Evolutionary conservation across 92 coral and sea anemone species (phyloP), one percentile per base, ranked within the genome.

Genomic region (Epizoanthus stellaris): DNA sequence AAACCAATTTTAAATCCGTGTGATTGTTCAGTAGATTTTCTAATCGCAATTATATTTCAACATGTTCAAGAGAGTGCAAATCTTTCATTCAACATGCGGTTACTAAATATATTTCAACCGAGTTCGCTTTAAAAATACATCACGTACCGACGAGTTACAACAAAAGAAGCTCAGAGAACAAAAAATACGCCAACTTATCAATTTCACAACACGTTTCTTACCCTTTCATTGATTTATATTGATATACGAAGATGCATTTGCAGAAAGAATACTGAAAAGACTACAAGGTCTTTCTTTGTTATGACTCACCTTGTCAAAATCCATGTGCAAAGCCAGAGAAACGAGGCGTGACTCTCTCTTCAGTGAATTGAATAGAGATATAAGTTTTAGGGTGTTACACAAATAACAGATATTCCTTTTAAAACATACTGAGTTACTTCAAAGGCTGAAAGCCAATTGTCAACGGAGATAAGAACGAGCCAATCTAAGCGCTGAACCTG

Each of bases 381-480:
- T 38, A 9, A 34, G 52, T 38, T 68, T 13, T 43, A 13, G 52
- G 9, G 19, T 2, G 20, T 42, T 59, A 10, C 17, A 13, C 3
- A 15, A 40, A 0, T 30, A 30, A 43, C 8, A 57, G 17, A 59
- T 54, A 76, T 6, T 45, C 12, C 23, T 20, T n/a, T 42, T n/a
- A 23, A 45, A 77, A 40, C 12, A 10, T 17, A 45, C 70, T 17
- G 17, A 36, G 17, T 34, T 57, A 17, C 21, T 61, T 62, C 19
- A 38, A 11, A 25, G 10, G 13, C 39, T 23, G 10, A 79, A 63
- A 77, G n/a, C 67, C 61, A 76, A 59, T 76, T 9, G 72, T 39
- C 70, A 79, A 4, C 76, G 47, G 58, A 43, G 73, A 72, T 72
- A 72, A 49, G 14, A 52, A 45, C 14, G 15, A 13, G 15, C 73